phyloP scores from a whole-genome alignment of 2,113 vertebrate species.

The Nematolebias whitei region DNA sequence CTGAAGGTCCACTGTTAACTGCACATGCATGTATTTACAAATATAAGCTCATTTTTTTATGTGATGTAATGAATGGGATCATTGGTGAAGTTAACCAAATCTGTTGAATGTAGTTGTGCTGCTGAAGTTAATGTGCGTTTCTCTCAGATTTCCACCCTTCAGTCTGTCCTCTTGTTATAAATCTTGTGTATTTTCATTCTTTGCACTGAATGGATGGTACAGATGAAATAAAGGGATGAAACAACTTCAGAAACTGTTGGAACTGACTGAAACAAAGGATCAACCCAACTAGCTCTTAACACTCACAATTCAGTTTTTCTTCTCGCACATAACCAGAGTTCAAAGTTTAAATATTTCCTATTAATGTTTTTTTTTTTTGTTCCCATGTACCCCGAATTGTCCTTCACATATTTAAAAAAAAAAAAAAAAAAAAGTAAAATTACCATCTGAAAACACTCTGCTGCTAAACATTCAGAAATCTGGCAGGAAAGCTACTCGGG shows the following conservation, averaged over 20 bases:
- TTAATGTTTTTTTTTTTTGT: neutral
- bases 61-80: neutral
- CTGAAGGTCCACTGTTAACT: neutral
- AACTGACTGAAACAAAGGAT: too few relatives aligned
- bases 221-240: conserved; percentile 44
- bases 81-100: neutral
- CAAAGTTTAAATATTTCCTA: neutral
- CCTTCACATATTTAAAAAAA: neutral
- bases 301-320: neutral
- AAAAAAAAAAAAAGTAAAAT: neutral
- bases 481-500: conserved; percentile 75
- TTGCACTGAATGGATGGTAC: conserved; percentile 37
- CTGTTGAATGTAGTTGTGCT: too few relatives aligned
- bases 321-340: neutral
- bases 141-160: neutral
- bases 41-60: neutral
- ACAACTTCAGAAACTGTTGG: conserved; percentile 4
- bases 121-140: conserved; percentile 15
- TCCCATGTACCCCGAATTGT: neutral
- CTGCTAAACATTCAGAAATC: conserved; percentile 20
- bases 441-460: neutral
- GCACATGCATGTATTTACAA: neutral
- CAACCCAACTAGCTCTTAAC: neutral
- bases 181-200: conserved; percentile 38
- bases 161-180: conserved; percentile 32